A percentile compares a stretch with the other conserved stretches of the same genome.
Evolutionary conservation across 1,140 invertebrate species (phyloP).

Genomic region (Solenopsis fugax): DNA sequence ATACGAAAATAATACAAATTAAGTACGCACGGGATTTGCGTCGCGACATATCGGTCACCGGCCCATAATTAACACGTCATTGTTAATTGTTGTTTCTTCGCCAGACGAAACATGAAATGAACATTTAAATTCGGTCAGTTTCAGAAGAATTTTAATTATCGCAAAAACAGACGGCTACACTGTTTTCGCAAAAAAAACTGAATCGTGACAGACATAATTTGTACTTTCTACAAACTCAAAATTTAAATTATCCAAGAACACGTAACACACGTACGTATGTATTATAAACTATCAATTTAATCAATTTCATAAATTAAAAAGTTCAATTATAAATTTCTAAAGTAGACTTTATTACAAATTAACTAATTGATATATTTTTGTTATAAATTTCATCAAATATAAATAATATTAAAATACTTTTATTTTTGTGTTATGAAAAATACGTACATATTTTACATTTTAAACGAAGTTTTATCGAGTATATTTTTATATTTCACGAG

Average conservation of each 20-base stretch:
- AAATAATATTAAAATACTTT: conserved; percentile 6
- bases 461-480: neutral
- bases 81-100: conserved; percentile 19
- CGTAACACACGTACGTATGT: neutral
- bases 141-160: conserved; percentile 10
- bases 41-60: neutral
- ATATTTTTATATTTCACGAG: conserved; percentile 1
- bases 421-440: neutral
- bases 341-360: neutral
- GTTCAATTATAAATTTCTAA: neutral
- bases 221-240: neutral
- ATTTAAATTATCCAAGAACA: neutral
- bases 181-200: neutral
- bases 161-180: neutral
- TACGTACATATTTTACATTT: conserved; percentile 14
- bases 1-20: neutral
- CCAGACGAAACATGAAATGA: neutral
- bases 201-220: neutral
- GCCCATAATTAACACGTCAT: conserved; percentile 11
- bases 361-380: neutral
- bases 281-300: neutral
- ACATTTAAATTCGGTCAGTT: neutral
- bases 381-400: neutral
- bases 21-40: neutral
- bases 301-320: neutral